Base-by-base conservation (phyloP, 2,113 vertebrate genomes). In the Nipponia nippon region DNA sequence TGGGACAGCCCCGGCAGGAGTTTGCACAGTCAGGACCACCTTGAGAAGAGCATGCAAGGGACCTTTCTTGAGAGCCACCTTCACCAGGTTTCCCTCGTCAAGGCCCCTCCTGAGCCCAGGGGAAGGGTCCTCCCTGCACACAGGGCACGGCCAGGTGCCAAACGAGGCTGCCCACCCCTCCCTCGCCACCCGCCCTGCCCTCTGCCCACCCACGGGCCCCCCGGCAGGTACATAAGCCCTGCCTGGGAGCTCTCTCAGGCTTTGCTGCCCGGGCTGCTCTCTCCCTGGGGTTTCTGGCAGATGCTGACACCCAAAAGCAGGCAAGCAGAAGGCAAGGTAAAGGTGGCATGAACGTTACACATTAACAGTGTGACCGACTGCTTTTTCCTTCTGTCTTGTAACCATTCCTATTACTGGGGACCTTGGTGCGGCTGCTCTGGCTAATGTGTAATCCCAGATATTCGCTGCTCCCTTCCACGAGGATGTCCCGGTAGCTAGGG, bases 381-480 rank as follows among this genome's bases (percentile, higher is more conserved):
- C 92, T 87, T 53, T 71, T 75, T 46, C 84, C 95, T 85, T 75
- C 92, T 32, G 77, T 65, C 81, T 90, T 6, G 0, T 65, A 75
- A 17, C 77, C 10, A 6, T 55, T 66, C 44, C 65, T 12, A 6
- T 65, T 42, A 5, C 62, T 1, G 1, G 25, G 83, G 93, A 29
- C 87, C 75, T 73, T 90, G 83, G 53, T 47, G 63, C 3, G 17
- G 52, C 69, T 23, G 76, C 63, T 30, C 89, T 97, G 89, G 94
- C 89, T 96, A 97, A 96, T 96, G 63, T 96, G 91, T 96, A 96
- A 96, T 8, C 91, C 78, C 81, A 52, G 87, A 20, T 52, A 36
- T 47, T 36, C 2, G 3, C 87, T 63, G 81, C 56, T 89, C 20
- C 69, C 63, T 75, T 70, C 87, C 84, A 9, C 1, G 11, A 65